phyloP scores from a whole-genome alignment of 2,797 vertebrate species.

The Ataeniobius toweri region DNA sequence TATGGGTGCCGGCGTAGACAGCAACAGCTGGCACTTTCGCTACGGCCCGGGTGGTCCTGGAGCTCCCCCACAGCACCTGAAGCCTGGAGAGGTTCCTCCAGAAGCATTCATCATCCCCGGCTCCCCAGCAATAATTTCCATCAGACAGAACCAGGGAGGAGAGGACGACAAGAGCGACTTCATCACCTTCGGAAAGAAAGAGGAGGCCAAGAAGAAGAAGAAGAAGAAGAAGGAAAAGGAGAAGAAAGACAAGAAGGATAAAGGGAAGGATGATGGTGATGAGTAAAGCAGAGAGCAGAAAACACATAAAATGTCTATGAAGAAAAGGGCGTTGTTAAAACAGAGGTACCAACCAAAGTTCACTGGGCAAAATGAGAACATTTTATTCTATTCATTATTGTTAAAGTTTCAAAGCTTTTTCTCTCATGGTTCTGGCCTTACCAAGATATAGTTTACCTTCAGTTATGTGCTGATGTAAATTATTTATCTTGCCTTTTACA shows the following conservation, averaged over 20 bases:
- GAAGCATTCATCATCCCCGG: constrained; percentile 99
- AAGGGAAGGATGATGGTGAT: constrained; percentile 95
- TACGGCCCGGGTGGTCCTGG: constrained; percentile 89
- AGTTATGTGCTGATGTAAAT: constrained; percentile 57
- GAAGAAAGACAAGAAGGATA: constrained; percentile 92
- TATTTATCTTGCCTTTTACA: constrained; percentile 62
- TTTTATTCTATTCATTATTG: constrained; percentile 42
- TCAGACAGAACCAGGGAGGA: constrained; percentile 94
- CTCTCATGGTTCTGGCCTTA: constrained; percentile 63
- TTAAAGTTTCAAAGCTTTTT: constrained; percentile 44
- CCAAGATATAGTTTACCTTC: constrained; percentile 55
- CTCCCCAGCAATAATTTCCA: constrained; percentile 98
- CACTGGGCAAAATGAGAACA: constrained; percentile 65
- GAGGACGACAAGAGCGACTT: constrained; percentile 98
- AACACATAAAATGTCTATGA: constrained; percentile 82
- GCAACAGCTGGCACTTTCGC: constrained; percentile 99
- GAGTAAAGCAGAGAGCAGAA: constrained; percentile 83
- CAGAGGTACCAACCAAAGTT: constrained; percentile 82
- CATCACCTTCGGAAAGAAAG: constrained; percentile 98
- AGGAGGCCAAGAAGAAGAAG: constrained; percentile 98
- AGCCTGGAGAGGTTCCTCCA: constrained; percentile 93
- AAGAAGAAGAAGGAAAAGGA: constrained; percentile 99
- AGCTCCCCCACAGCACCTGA: constrained; percentile 89
- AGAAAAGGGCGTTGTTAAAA: constrained; percentile 74
- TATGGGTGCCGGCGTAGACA: constrained; percentile 96